Base-by-base conservation (phyloP, 2,113 vertebrate genomes). In the Elachura formosa region DNA sequence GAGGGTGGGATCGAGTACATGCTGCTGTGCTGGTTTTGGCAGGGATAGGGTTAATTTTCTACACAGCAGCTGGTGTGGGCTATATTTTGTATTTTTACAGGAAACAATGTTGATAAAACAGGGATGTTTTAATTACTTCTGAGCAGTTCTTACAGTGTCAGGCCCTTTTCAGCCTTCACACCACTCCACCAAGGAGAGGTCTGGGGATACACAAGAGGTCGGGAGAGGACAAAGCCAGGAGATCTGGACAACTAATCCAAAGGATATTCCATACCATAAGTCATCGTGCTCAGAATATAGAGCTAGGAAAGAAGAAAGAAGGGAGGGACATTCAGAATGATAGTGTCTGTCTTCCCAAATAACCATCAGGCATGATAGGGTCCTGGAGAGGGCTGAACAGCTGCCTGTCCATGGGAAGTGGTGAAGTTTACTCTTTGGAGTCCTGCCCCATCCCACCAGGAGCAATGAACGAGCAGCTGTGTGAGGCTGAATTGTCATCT, bases 301-400 rank as follows among this genome's bases (percentile, higher is more conserved):
- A 43, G 58, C 14, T 55, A 12, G 31, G 22, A 36, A 49, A 56
- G 24, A 38, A 83, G 38, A 19, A 36, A 8, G n/a, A n/a, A 54
- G n/a, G 9, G 16, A 87, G 5, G 6, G 7, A n/a, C 0, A 5
- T 22, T 34, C 0, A 0, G 34, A 55, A 38, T 31, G 13, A 63
- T 19, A 17, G 5, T 0, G 0, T 62, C 25, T 71, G 24, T 34
- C 7, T 41, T 31, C 14, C 56, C 48, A 63, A 34, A 4, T 10
- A 62, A 55, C 34, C 18, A 21, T 4, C 3, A 41, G 3, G 21
- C 3, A 5, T 12, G 13, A 71, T 8, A 11, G 26, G 2, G 41
- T 18, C 21, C 31, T 55, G 29, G 16, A 69, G 24, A 10, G 6
- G 17, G 34, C 11, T 41, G 24, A 71, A 54, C 24, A 48, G 19